A percentile compares a stretch with the other conserved stretches of the same genome.
These are phyloP conservation scores for Allygus modestus DNA, from an alignment of 2,888 invertebrate species.

Conservation along the genomic window DNA sequence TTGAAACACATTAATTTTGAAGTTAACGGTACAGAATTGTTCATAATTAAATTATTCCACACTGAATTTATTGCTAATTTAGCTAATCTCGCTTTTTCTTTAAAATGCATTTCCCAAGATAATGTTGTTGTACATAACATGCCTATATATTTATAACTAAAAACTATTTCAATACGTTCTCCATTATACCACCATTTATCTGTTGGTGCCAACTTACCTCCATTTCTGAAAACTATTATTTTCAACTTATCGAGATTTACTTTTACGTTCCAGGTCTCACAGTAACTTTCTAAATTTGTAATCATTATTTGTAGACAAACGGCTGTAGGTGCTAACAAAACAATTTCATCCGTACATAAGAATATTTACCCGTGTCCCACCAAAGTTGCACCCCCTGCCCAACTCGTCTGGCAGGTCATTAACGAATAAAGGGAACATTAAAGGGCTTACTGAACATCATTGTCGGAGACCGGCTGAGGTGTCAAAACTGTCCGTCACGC, in stretches of 20 bases:
- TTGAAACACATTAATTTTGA: background rate
- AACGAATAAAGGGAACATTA: background rate
- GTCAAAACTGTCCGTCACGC: slow-evolving; percentile 59
- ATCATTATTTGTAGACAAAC: slow-evolving; percentile 64
- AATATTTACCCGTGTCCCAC: slow-evolving; percentile 56
- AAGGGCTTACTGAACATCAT: slow-evolving; percentile 66
- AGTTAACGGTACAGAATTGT: background rate
- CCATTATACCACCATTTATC: slow-evolving; percentile 27
- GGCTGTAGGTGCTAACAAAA: slow-evolving; percentile 63
- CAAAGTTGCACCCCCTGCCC: slow-evolving; percentile 47
- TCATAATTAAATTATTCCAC: slow-evolving; percentile 24
- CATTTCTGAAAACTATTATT: slow-evolving; percentile 66
- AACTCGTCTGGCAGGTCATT: slow-evolving; percentile 62
- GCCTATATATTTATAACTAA: slow-evolving; percentile 44
- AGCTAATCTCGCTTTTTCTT: background rate
- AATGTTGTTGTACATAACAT: slow-evolving; percentile 3
- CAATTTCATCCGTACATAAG: slow-evolving; percentile 67
- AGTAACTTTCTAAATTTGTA: slow-evolving; percentile 63
- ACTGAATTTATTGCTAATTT: slow-evolving; percentile 9
- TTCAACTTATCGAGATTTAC: slow-evolving; percentile 68
- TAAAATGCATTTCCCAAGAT: slow-evolving; percentile 1
- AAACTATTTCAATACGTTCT: slow-evolving; percentile 3
- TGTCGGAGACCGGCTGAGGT: slow-evolving; percentile 64
- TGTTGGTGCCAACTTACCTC: background rate
- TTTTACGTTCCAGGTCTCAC: slow-evolving; percentile 62